Evolutionary conservation across 2,797 vertebrate genomes (phyloP).

Genomic region (Enteromius fasciolatus): DNA sequence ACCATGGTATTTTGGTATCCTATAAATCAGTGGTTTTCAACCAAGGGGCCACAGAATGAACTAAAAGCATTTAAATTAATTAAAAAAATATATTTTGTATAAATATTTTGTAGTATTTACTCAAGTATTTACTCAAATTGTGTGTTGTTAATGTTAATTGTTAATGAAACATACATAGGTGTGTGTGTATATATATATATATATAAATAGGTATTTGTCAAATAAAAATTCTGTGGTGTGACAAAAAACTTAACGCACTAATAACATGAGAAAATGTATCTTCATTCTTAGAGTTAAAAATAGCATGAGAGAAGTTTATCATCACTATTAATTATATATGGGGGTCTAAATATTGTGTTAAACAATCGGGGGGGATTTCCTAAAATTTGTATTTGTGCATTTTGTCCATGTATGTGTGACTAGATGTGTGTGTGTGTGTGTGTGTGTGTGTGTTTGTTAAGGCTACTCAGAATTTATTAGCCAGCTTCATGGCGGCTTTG

Average conservation of each 20-base stretch:
- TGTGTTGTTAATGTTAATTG: too few relatives aligned
- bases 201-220: too few relatives aligned
- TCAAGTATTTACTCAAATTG: neutral
- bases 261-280: too few relatives aligned
- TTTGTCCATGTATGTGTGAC: slow-evolving; percentile 1
- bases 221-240: too few relatives aligned
- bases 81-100: too few relatives aligned
- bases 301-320: too few relatives aligned
- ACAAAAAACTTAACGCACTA: too few relatives aligned
- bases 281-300: too few relatives aligned
- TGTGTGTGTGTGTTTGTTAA: slow-evolving; percentile 55
- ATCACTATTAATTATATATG: neutral
- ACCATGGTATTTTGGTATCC: neutral
- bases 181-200: too few relatives aligned
- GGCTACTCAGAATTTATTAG: slow-evolving; percentile 66
- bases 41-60: neutral
- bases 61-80: neutral
- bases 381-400: neutral
- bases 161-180: neutral
- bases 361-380: neutral
- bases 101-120: too few relatives aligned
- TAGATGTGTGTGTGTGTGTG: slow-evolving; percentile 42
- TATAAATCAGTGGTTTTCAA: neutral
- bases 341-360: neutral
- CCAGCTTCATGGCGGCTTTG: slow-evolving; percentile 68